Conservation (phyloP, 1,140 invertebrate species). For the Hirudo medicinalis region DNA sequence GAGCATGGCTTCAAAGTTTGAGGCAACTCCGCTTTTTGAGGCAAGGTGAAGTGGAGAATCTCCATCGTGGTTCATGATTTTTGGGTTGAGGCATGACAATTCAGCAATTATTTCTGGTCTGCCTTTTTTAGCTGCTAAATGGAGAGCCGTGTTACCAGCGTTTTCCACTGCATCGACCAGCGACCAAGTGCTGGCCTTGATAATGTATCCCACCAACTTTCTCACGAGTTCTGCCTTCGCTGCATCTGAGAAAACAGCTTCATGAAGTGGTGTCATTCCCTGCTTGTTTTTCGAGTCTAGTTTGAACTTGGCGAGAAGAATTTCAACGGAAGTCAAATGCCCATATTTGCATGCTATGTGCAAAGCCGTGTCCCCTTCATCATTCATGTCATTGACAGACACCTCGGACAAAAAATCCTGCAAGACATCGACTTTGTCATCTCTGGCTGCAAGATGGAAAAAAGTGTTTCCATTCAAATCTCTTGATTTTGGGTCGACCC, state of each 20-base stretch:
- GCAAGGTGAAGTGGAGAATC: conserved; percentile 24
- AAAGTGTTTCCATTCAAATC: conserved; percentile 23
- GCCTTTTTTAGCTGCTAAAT: conserved; percentile 20
- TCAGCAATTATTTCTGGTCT: conserved; percentile 11
- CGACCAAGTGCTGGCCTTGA: conserved; percentile 22
- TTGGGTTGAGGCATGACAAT: conserved; percentile 19
- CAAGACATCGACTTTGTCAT: conserved; percentile 19
- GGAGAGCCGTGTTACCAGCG: conserved; percentile 21
- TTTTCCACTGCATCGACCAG: conserved; percentile 22
- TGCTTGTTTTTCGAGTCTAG: conserved; percentile 19
- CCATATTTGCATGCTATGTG: conserved; percentile 23
- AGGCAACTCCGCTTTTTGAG: conserved; percentile 15
- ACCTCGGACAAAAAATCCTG: conserved; percentile 10
- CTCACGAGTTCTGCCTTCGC: conserved; percentile 14
- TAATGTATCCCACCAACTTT: conserved; percentile 17
- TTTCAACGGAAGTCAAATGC: conserved; percentile 14
- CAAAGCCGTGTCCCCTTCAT: conserved; percentile 22
- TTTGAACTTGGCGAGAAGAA: conserved; percentile 21
- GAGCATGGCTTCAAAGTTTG: conserved; percentile 18
- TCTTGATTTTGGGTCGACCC: conserved; percentile 10
- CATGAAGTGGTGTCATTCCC: conserved; percentile 22
- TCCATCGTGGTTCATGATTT: conserved; percentile 18
- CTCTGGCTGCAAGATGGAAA: conserved; percentile 23
- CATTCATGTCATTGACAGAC: conserved; percentile 16
- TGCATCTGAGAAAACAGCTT: conserved; percentile 14